phyloP scores from a whole-genome alignment of 2,113 vertebrate species.

The Steatornis caripensis region DNA sequence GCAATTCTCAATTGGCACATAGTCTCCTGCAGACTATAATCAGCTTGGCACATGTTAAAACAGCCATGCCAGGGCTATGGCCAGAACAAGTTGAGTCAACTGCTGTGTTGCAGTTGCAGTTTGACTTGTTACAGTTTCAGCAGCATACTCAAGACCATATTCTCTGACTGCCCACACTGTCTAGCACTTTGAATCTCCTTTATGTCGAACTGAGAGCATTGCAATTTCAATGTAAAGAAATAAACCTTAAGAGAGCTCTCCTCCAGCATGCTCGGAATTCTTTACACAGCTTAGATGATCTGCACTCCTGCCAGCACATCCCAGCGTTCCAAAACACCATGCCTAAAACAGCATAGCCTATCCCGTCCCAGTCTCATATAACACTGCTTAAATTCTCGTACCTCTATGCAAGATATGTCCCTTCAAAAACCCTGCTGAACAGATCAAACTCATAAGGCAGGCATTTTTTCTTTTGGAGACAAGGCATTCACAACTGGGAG shows the following conservation, averaged over 20 bases:
- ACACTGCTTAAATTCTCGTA: background rate
- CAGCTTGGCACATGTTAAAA: conserved; percentile 62
- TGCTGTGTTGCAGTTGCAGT: conserved; percentile 35
- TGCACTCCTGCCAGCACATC: background rate
- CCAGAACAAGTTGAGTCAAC: conserved; percentile 22
- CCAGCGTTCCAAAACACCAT: background rate
- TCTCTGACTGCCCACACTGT: conserved; percentile 1
- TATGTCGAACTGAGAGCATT: background rate
- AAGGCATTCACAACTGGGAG: background rate
- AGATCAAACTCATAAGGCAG: background rate
- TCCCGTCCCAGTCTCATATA: background rate
- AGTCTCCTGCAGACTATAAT: conserved; percentile 63
- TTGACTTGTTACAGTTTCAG: conserved; percentile 34
- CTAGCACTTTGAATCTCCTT: background rate
- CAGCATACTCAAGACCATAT: background rate
- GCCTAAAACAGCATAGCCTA: background rate
- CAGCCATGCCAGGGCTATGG: conserved; percentile 52
- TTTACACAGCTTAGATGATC: background rate
- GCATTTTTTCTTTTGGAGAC: background rate
- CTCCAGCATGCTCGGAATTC: background rate
- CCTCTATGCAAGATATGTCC: background rate
- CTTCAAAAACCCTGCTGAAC: background rate
- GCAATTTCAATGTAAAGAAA: background rate
- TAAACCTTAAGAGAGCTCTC: background rate
- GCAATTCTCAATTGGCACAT: conserved; percentile 61